Base-by-base conservation (phyloP, 2,888 invertebrate species). In the Meiosimyza platycephala region DNA sequence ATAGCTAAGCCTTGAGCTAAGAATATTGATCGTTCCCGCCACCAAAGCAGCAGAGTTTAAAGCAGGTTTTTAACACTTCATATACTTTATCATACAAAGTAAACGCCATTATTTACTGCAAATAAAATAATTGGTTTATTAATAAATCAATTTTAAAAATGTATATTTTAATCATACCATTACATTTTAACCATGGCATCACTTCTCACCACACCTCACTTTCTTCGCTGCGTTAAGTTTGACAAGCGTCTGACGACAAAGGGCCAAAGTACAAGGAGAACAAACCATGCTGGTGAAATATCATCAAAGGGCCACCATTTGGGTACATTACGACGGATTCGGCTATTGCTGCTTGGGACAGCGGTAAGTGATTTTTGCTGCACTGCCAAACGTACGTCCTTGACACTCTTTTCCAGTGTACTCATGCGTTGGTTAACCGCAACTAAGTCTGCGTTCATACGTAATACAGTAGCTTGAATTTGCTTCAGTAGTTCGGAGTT, bases 261-360 rank as follows among this genome's bases (percentile, higher is more conserved):
- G 12, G 87, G 87, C 88, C 87, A 87, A 15, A 87, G 72, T 33
- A 87, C 75, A 55, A 87, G 79, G 15, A 86, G 73, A 12, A 83
- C 74, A 74, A 88, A 86, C 87, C 86, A 86, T 3, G 81, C 74
- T 5, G 88, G 86, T 12, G 89, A 88, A 52, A 92, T 88, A 83
- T 90, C 90, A 79, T 89, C 88, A 84, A 92, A 90, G 71, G 91
- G 92, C 91, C 92, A 91, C 82, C 91, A 90, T 81, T 78, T 77
- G 0, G 87, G 85, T 73, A 83, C 80, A 87, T 89, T 65, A 64
- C 85, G 74, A 81, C 77, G 0, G 2, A 74, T 75, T 69, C 67
- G 73, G 63, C 77, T 48, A 67, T 70, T 65, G 1, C 15, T 76
- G 52, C 11, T 40, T 3, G 55, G 16, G 12, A 16, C 9, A 16